These are phyloP conservation scores for Neogobius melanostomus DNA, from an alignment of 2,113 vertebrate species.

Conservation along the genomic window DNA sequence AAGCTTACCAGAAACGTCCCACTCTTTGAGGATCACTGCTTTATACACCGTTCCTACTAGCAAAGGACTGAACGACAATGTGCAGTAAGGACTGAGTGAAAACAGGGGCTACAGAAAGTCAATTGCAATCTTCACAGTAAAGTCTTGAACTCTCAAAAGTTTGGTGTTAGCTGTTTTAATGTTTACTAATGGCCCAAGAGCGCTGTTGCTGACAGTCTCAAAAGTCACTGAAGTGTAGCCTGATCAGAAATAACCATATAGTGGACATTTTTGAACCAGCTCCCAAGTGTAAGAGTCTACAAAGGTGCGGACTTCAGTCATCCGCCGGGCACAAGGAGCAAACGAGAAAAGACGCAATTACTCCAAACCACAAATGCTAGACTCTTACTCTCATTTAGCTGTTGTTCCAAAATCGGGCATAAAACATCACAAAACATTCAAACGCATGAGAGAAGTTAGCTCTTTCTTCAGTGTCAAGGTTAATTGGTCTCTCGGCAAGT, in stretches of 20 bases:
- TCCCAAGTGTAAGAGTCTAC: slow-evolving; percentile 1
- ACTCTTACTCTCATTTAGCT: no score
- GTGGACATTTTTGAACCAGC: slow-evolving; percentile 2
- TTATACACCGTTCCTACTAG: no score
- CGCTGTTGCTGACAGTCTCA: not conserved
- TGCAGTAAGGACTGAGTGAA: no score
- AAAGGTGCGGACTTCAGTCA: slow-evolving; percentile 10
- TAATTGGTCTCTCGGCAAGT: not conserved
- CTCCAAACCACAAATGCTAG: no score
- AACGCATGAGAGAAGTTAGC: not conserved
- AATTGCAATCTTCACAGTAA: not conserved
- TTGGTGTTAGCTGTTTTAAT: not conserved
- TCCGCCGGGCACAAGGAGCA: not conserved
- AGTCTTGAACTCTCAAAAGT: not conserved
- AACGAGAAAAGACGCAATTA: no score
- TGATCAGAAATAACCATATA: slow-evolving; percentile 23
- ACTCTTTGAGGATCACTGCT: no score
- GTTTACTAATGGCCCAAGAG: not conserved
- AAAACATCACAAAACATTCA: no score
- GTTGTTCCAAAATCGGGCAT: no score
- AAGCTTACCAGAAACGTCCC: no score
- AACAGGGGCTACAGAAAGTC: not conserved
- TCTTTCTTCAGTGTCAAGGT: not conserved
- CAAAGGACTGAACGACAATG: no score
- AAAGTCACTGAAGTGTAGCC: slow-evolving; percentile 13